Evolutionary conservation across 35 echinoderm and acorn worm genomes (phyloP), one percentile per base, ranked within the genome.

Genomic region (Apostichopus japonicus): DNA sequence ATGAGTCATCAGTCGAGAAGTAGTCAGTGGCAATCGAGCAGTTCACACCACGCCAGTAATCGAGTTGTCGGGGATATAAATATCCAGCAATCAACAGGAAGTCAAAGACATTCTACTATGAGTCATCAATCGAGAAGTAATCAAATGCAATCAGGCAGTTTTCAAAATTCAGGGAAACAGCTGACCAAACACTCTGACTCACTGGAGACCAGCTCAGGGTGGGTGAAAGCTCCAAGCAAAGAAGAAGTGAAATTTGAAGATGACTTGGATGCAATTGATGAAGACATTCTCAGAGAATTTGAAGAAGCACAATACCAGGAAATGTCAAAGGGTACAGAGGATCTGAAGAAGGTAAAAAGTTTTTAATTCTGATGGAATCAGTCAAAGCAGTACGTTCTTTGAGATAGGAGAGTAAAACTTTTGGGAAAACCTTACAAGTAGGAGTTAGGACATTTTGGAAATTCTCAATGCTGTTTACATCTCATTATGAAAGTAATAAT

Each of bases 271-370:
- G 86, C 61, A 13, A 65, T 89, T 8, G 86, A 89, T 89, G 86
- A 89, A 89, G 86, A 89, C 5, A 73, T 89, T 9, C 56, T 89
- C 5, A 72, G 86, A 89, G 86, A 89, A 54, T 53, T 89, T 57
- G 86, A 89, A 72, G 86, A 89, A 72, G 59, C 86, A 27, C 56
- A 89, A 73, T 75, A 44, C 54, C 16, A 84, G 6, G 21, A 84
- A 6, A 84, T 82, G 79, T 56, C 15, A 24, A 52, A 82, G 79
- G 27, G 27, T 8, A 55, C 6, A 5, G 19, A n/a, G 27, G 7
- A 55, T 82, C 23, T 17, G 6, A 82, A 56, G 23, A 56, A 82
- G 79, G 17, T 75, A 82, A 82, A 82, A 25, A 6, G 6, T 24
- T 19, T n/a, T 80, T 53, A n/a, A 80, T 24, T 0, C 33, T 44